These are phyloP conservation scores for Crotalus viridis DNA, from an alignment of 2,113 vertebrate species.

Conservation along the genomic window DNA sequence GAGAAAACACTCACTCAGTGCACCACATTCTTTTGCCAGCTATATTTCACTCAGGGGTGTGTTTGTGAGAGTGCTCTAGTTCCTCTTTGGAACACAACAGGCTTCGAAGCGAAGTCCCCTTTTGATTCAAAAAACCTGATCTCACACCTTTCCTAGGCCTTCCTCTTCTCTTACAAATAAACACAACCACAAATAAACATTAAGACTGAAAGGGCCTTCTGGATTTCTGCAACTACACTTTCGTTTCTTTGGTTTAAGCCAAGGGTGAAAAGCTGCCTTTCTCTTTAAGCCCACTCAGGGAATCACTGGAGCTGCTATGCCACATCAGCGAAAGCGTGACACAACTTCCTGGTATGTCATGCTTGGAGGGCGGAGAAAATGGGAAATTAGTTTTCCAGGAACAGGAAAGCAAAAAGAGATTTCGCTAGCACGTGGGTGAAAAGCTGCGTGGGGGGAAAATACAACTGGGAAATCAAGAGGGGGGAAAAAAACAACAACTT, in stretches of 20 bases:
- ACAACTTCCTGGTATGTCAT: slow-evolving; percentile 52
- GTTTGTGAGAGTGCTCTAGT: neutral
- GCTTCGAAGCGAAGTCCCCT: neutral
- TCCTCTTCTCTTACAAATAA: neutral
- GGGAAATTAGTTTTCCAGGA: neutral
- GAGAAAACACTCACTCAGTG: neutral
- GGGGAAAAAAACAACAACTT: neutral
- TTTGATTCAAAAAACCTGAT: neutral
- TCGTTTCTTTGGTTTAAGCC: neutral
- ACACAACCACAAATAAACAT: neutral
- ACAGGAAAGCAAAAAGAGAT: neutral
- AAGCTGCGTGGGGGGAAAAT: accelerated
- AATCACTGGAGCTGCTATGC: slow-evolving; percentile 19
- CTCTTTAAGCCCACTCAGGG: neutral
- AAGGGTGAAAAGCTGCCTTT: neutral
- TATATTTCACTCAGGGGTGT: neutral
- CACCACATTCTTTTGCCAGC: neutral
- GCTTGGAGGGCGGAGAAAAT: slow-evolving; percentile 21
- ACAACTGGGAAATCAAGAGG: neutral
- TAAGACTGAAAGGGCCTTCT: neutral
- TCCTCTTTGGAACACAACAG: neutral
- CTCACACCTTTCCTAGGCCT: neutral
- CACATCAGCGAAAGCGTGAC: slow-evolving; percentile 43
- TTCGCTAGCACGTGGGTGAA: neutral
- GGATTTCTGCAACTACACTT: neutral